Evolutionary conservation across 2,888 invertebrate genomes (phyloP).

Genomic region (Agriotes lineatus): DNA sequence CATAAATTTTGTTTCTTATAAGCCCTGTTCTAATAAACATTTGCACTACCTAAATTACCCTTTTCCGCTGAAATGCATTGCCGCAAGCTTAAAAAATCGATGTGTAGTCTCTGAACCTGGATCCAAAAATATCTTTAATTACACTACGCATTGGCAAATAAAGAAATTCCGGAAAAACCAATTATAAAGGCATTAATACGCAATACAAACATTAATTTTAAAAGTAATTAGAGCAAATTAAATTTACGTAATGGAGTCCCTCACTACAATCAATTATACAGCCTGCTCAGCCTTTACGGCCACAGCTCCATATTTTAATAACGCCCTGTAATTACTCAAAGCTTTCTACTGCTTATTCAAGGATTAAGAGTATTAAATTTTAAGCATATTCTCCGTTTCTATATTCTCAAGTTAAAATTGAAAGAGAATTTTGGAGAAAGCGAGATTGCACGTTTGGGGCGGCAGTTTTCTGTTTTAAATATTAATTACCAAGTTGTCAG

Average conservation of each 20-base stretch:
- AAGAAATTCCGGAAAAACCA: not conserved
- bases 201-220: conserved; percentile 23
- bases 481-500: too few relatives aligned
- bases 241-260: conserved; percentile 19
- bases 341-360: conserved; percentile 21
- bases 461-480: too few relatives aligned
- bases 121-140: not conserved
- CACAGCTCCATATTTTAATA: conserved; percentile 23
- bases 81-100: too few relatives aligned
- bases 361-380: conserved; percentile 12
- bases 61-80: too few relatives aligned
- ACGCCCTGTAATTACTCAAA: conserved; percentile 20
- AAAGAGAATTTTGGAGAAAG: too few relatives aligned
- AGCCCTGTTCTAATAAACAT: too few relatives aligned
- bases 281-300: conserved; percentile 23
- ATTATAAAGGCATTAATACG: conserved; percentile 14
- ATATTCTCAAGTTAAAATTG: conserved; percentile 3
- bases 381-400: conserved; percentile 18
- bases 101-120: too few relatives aligned
- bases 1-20: too few relatives aligned
- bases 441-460: too few relatives aligned
- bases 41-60: too few relatives aligned
- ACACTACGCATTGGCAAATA: not conserved
- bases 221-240: conserved; percentile 28
- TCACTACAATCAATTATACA: conserved; percentile 23